Percentiles rank a stretch among this genome's conserved stretches.
Evolutionary conservation across 1,140 invertebrate genomes (phyloP).

Genomic region (Drosophila azteca): DNA sequence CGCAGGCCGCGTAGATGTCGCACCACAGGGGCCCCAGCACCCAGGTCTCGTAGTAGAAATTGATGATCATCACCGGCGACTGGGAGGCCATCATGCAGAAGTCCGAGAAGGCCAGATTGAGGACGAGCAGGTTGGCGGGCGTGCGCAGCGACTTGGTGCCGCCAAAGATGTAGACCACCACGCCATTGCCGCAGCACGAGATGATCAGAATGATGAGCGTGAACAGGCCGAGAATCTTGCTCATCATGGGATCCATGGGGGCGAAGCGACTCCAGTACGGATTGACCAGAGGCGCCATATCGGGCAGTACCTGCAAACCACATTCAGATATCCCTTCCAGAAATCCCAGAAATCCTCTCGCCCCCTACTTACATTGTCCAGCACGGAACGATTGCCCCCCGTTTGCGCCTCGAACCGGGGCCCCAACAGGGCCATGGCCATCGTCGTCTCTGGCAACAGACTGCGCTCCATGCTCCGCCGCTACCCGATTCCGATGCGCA

Average conservation of each 20-base stretch:
- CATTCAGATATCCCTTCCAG: background rate
- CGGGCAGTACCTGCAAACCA: constrained; percentile 79
- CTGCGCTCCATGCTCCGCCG: constrained; percentile 54
- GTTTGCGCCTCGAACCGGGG: constrained; percentile 59
- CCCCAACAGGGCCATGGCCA: constrained; percentile 38
- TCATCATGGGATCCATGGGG: constrained; percentile 91
- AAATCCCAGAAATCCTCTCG: too few species aligned
- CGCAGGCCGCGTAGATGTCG: constrained; percentile 91
- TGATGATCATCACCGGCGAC: constrained; percentile 93
- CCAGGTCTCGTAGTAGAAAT: constrained; percentile 94
- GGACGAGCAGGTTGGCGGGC: constrained; percentile 86
- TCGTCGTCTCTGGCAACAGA: constrained; percentile 4
- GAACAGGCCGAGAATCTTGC: constrained; percentile 71
- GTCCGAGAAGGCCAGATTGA: constrained; percentile 87
- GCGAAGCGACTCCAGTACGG: constrained; percentile 90
- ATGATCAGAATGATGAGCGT: constrained; percentile 67
- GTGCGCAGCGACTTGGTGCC: constrained; percentile 86
- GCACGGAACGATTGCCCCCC: constrained; percentile 61
- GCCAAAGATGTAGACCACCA: constrained; percentile 87
- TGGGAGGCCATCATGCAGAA: constrained; percentile 94
- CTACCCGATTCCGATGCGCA: constrained; percentile 20
- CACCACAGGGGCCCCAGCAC: constrained; percentile 92
- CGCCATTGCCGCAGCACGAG: constrained; percentile 86
- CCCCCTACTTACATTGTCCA: constrained; percentile 62
- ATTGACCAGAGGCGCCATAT: constrained; percentile 90